Conservation (phyloP, 2,113 vertebrate genomes). For the Sylvicapra grimmia region DNA sequence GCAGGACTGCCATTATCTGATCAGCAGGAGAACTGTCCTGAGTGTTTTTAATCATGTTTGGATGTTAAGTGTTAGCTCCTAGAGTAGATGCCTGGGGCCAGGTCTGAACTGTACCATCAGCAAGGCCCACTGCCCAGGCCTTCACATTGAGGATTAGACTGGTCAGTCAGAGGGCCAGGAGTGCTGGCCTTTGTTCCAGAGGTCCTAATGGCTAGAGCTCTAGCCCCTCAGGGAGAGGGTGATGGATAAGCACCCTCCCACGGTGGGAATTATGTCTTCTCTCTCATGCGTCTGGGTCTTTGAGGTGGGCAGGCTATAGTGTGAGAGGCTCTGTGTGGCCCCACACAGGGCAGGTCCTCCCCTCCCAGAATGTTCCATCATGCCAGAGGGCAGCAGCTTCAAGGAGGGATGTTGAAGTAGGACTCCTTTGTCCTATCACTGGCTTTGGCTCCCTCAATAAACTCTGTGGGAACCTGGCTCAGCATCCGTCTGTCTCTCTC, state of each 20-base stretch:
- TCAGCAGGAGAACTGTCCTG: slow-evolving; percentile 15
- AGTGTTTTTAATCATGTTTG: slow-evolving; percentile 61
- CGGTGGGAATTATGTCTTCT: background rate
- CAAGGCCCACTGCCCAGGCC: slow-evolving; percentile 3
- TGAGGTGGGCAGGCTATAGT: background rate
- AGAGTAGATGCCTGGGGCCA: slow-evolving; percentile 24
- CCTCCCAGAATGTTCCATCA: background rate
- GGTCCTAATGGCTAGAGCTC: background rate
- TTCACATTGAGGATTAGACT: slow-evolving; percentile 4
- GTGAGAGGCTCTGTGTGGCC: background rate
- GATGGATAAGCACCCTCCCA: background rate
- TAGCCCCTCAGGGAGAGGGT: background rate
- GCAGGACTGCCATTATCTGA: slow-evolving; percentile 23
- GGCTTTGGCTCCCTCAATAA: slow-evolving; percentile 67
- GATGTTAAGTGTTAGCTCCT: slow-evolving; percentile 35
- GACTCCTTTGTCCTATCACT: slow-evolving; percentile 24
- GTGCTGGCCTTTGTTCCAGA: slow-evolving; percentile 18
- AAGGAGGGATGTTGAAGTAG: background rate
- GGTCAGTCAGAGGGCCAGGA: background rate
- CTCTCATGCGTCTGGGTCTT: background rate
- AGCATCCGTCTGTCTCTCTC: background rate
- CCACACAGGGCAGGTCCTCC: background rate
- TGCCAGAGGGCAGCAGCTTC: background rate
- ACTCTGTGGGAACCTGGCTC: slow-evolving; percentile 50
- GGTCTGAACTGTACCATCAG: background rate